Evolutionary conservation across 2,888 invertebrate genomes (phyloP), one percentile per base, ranked within the genome.

Genomic region (Schrankia costaestrigalis): DNA sequence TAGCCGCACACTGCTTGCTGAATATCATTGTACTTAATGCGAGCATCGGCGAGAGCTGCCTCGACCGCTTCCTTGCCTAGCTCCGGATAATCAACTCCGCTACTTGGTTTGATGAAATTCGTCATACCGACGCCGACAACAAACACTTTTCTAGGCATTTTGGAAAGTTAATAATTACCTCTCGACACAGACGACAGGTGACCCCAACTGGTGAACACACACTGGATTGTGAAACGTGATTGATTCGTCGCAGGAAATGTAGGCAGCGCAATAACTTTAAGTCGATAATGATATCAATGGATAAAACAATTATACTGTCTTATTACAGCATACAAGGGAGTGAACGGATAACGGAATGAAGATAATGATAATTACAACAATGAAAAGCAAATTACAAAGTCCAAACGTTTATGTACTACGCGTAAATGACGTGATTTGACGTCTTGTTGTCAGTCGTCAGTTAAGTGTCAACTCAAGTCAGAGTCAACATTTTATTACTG

Each of bases 91-190:
- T 99, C 98, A 61, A 93, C 92, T 55, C 94, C 90, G 30, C 93
- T 90, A 31, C 95, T 97, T 26, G 99, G 99, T 80, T 98, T 99
- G 67, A 96, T 95, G 84, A 99, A 99, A 91, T 97, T 97, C 46
- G 98, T 98, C 98, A 98, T 98, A 47, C 98, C 98, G 55, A 98
- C 97, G 48, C 98, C 98, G 63, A 98, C 91, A 33, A 98, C 97
- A 80, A 91, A 98, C 31, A 97, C 96, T 80, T 90, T 89, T 71
- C 71, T 82, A 80, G 74, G 64, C 86, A 87, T 87, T 78, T 69
- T 80, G 59, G 46, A 63, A 61, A 60, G 56, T 44, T 61, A 52
- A 78, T 80, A 81, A 65, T 83, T 83, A 82, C 83, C 83, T 83
- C 78, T 69, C 63, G 64, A 61, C 49, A 58, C 57, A 62, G 70